These are phyloP conservation scores for Phengaris arion DNA, from an alignment of 2,888 invertebrate genomes.

Conservation along the genomic window DNA sequence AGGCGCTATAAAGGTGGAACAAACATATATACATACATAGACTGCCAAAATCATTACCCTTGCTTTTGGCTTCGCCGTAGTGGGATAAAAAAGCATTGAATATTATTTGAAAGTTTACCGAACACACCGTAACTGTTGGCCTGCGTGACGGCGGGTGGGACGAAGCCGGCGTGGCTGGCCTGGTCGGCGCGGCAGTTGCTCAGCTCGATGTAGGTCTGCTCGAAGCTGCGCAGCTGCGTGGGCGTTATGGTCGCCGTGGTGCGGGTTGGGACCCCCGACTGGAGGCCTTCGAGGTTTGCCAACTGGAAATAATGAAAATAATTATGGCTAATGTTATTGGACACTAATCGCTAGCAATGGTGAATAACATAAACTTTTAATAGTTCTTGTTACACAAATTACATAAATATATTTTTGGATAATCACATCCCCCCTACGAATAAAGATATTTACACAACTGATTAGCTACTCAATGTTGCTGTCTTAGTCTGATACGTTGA, in stretches of 20 bases:
- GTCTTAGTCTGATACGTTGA: background rate
- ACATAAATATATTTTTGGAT: too few relatives aligned
- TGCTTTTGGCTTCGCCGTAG: too few relatives aligned
- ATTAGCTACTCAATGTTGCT: background rate
- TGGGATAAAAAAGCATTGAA: too few relatives aligned
- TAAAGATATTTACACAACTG: too few relatives aligned
- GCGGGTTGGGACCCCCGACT: conserved; percentile 93
- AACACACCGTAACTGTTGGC: conserved; percentile 74
- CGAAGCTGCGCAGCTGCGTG: conserved; percentile 94
- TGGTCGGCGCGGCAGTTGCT: conserved; percentile 87
- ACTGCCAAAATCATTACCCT: too few relatives aligned
- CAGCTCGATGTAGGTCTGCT: conserved; percentile 94
- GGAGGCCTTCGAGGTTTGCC: conserved; percentile 90
- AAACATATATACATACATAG: too few relatives aligned
- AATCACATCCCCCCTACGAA: too few relatives aligned
- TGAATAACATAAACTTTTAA: too few relatives aligned
- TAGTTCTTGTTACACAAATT: too few relatives aligned
- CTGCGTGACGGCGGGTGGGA: conserved; percentile 86
- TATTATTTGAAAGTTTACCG: conserved; percentile 1
- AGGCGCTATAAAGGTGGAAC: too few relatives aligned
- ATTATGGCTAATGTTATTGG: background rate
- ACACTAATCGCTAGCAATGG: too few relatives aligned
- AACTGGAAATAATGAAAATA: conserved; percentile 81
- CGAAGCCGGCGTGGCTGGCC: conserved; percentile 94
- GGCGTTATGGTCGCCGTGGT: conserved; percentile 97